Conservation (phyloP, 1,140 invertebrate genomes). For the Phthorimaea operculella region DNA sequence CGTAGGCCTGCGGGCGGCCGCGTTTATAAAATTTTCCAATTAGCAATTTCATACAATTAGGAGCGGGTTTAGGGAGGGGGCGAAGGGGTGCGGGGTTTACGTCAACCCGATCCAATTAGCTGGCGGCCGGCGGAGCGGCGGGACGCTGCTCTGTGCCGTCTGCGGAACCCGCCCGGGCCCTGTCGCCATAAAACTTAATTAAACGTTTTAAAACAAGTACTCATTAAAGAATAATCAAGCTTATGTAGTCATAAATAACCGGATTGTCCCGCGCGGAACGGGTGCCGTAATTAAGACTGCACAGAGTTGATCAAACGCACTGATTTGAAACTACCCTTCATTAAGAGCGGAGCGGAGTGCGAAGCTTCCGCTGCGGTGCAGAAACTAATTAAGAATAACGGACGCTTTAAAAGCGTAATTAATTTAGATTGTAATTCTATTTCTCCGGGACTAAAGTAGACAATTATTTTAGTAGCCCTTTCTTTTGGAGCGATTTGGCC, state of each 20-base stretch:
- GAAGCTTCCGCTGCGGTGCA: conserved; percentile 65
- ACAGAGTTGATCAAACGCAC: conserved; percentile 68
- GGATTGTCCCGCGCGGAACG: conserved; percentile 66
- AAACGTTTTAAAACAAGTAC: conserved; percentile 71
- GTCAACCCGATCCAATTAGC: conserved; percentile 67
- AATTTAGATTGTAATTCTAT: conserved; percentile 69
- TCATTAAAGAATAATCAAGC: conserved; percentile 71
- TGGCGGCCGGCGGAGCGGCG: conserved; percentile 63
- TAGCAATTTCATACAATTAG: conserved; percentile 68
- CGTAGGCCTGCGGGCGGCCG: conserved; percentile 50
- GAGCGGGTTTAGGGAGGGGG: conserved; percentile 40
- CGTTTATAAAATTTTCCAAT: conserved; percentile 69
- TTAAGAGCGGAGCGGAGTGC: conserved; percentile 59
- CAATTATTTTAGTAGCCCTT: conserved; percentile 67
- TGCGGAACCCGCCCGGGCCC: conserved; percentile 41
- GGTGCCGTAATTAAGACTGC: conserved; percentile 68
- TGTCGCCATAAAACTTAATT: conserved; percentile 71
- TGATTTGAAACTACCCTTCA: conserved; percentile 68
- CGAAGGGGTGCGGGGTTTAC: conserved; percentile 30
- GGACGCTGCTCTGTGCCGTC: conserved; percentile 48
- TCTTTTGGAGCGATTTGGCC: conserved; percentile 63
- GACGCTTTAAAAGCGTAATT: conserved; percentile 69
- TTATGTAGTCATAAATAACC: conserved; percentile 70
- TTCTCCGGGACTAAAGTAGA: conserved; percentile 65
- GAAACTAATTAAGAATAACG: conserved; percentile 69